These are phyloP conservation scores for Tubiluchus corallicola DNA, from an alignment of 2,888 invertebrate genomes.

Conservation along the genomic window DNA sequence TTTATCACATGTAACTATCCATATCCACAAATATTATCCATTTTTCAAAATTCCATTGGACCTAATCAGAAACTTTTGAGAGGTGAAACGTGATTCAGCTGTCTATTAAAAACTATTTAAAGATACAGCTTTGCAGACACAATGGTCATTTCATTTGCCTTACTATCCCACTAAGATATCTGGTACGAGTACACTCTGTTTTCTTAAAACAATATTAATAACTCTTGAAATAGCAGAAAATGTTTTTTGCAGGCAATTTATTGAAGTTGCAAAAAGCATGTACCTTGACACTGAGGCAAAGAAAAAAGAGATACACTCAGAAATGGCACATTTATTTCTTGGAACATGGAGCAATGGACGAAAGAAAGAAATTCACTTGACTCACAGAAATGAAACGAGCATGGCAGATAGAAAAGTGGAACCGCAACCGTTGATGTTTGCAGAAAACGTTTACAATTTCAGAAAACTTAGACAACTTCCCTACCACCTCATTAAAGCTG, in stretches of 20 bases:
- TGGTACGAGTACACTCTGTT: no score
- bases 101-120: no score
- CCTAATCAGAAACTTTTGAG: no score
- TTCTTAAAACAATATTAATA: no score
- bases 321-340: constrained; percentile 91
- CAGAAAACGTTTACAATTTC: constrained; percentile 1
- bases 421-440: constrained; percentile 6
- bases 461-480: constrained; percentile 8
- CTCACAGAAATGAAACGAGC: neutral
- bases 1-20: no score
- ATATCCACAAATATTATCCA: no score
- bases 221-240: no score
- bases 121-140: no score
- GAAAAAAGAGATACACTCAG: constrained; percentile 88
- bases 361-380: constrained; percentile 51
- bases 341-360: constrained; percentile 87
- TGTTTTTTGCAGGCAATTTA: constrained; percentile 48
- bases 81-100: no score
- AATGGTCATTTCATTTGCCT: no score
- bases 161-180: no score
- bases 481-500: constrained; percentile 7
- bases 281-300: constrained; percentile 96
- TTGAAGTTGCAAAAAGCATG: constrained; percentile 76
- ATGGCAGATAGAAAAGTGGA: neutral
- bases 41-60: no score